A percentile compares a stretch with the other conserved stretches of the same genome.
phyloP scores from a whole-genome alignment of 2,113 vertebrate species.

The Phylloscopus whistleri region DNA sequence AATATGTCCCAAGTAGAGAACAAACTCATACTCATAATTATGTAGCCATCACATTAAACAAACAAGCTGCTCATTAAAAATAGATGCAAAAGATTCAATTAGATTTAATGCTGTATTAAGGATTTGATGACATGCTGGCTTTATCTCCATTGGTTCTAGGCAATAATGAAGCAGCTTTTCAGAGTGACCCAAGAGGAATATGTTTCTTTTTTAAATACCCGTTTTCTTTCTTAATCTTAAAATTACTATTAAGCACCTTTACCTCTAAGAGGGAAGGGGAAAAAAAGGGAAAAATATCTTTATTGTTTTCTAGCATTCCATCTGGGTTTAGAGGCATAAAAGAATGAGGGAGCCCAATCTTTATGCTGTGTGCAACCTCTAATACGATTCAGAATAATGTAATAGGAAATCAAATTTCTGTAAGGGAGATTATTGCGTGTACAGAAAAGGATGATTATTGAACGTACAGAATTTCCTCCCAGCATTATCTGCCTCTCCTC shows the following conservation, averaged over 20 bases:
- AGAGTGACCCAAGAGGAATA: constrained; percentile 34
- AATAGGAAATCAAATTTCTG: constrained; percentile 14
- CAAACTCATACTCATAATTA: constrained; percentile 41
- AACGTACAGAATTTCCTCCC: not conserved
- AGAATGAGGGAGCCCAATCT: not conserved
- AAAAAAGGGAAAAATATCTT: not conserved
- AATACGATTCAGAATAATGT: not conserved
- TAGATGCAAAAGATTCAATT: constrained; percentile 58
- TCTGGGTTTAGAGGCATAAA: not conserved
- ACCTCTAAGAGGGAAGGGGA: not conserved
- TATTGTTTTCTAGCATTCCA: not conserved
- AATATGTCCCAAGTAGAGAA: constrained; percentile 40
- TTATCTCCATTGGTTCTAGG: constrained; percentile 22
- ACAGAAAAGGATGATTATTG: not conserved
- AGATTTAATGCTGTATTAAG: constrained; percentile 19
- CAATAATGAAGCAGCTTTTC: constrained; percentile 28
- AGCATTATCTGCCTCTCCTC: not conserved
- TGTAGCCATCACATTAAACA: constrained; percentile 57
- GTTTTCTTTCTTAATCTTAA: constrained; percentile 22
- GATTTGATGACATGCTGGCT: constrained; percentile 26
- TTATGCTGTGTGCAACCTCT: not conserved
- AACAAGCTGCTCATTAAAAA: constrained; percentile 64
- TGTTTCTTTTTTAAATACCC: constrained; percentile 36
- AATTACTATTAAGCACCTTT: not conserved
- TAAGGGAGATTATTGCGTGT: not conserved